These are phyloP conservation scores for Idaea dimidiata DNA, from an alignment of 2,888 invertebrate species.

Conservation along the genomic window DNA sequence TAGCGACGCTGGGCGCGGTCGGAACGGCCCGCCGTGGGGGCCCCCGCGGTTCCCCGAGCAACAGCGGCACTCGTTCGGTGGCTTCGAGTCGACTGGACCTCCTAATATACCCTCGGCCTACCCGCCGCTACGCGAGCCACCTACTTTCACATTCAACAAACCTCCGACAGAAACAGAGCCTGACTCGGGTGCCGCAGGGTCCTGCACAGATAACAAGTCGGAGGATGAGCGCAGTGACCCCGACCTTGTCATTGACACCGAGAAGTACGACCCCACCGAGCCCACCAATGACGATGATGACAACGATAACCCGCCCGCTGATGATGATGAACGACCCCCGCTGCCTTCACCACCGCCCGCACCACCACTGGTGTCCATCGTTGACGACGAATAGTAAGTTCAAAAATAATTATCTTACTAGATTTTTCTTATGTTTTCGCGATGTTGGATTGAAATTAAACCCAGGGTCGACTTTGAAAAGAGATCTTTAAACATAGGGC, in stretches of 20 bases:
- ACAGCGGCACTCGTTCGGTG: conserved; percentile 55
- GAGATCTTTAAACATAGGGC: too few relatives aligned
- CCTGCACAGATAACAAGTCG: conserved; percentile 54
- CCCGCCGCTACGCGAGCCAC: conserved; percentile 59
- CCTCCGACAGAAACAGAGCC: too few relatives aligned
- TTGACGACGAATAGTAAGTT: too few relatives aligned
- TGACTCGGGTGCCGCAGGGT: conserved; percentile 43
- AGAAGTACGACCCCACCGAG: conserved; percentile 80
- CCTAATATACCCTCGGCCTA: conserved; percentile 33
- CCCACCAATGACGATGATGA: conserved; percentile 71
- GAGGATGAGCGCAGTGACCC: conserved; percentile 80
- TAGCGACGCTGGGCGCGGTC: conserved; percentile 13
- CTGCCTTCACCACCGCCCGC: too few relatives aligned
- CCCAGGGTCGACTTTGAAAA: too few relatives aligned
- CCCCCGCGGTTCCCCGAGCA: conserved; percentile 27
- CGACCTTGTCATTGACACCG: conserved; percentile 81
- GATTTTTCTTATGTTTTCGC: too few relatives aligned
- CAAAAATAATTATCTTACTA: too few relatives aligned
- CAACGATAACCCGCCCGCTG: conserved; percentile 53
- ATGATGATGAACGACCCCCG: conserved; percentile 31
- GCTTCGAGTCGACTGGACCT: conserved; percentile 42
- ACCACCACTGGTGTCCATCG: too few relatives aligned
- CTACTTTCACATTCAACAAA: conserved; percentile 57
- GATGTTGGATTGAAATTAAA: too few relatives aligned
- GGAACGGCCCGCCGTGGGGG: conserved; percentile 29